phyloP scores from a whole-genome alignment of 2,888 invertebrate genomes.

The Pachydiplax longipennis region DNA sequence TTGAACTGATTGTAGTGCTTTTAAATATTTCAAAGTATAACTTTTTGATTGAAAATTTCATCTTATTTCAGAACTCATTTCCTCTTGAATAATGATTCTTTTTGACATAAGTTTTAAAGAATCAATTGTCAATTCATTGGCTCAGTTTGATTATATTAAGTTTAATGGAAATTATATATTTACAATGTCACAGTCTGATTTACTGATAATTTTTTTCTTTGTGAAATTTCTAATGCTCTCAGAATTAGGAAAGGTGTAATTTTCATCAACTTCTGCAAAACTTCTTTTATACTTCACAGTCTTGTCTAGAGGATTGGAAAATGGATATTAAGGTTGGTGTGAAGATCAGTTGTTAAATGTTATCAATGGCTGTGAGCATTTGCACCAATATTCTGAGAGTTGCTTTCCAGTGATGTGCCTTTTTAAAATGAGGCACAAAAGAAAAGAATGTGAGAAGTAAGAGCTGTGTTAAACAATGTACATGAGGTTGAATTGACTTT shows the following conservation, averaged over 20 bases:
- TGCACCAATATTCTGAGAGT: constrained; percentile 16
- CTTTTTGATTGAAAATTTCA: no score
- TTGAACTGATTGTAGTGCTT: no score
- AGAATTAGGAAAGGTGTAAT: neutral
- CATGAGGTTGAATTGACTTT: no score
- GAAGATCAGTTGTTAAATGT: neutral
- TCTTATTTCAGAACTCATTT: no score
- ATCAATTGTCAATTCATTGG: no score
- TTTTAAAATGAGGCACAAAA: neutral
- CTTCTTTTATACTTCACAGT: neutral
- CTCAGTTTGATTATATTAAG: no score
- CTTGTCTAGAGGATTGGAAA: neutral
- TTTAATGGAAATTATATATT: neutral
- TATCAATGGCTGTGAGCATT: constrained; percentile 12
- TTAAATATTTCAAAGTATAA: no score
- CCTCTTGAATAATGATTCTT: no score
- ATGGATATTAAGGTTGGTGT: neutral
- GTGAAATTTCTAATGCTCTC: neutral
- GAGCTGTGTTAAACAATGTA: neutral
- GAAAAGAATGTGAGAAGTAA: neutral
- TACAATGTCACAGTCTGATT: neutral
- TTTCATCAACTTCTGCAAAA: neutral
- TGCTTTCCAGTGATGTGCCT: constrained; percentile 3
- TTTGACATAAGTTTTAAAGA: neutral
- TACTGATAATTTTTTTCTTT: neutral